Evolutionary conservation across 1,140 invertebrate genomes (phyloP), one percentile per base, ranked within the genome.

Genomic region (Doryteuthis pealeii): DNA sequence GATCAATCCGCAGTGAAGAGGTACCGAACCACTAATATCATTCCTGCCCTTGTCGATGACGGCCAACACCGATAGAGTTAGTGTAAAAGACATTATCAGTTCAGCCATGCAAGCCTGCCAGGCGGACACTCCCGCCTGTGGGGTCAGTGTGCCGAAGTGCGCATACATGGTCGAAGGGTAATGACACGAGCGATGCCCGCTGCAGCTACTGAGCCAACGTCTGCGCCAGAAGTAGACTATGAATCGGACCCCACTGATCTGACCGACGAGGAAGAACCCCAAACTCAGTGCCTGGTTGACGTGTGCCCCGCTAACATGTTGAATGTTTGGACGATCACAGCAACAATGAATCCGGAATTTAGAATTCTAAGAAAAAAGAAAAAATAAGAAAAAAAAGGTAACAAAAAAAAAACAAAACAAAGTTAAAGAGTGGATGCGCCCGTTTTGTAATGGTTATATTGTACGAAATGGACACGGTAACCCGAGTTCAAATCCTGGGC

Each of bases 61-160:
- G 0, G 92, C 94, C 78, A 95, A 94, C 8, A 97, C 93, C 10
- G 95, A 93, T 67, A 96, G 90, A 0, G 97, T 91, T 75, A 98
- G 88, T 1, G 97, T 88, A 85, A 96, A 96, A 0, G 95, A 96
- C 74, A 96, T 92, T 71, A 96, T 86, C 0, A 92, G 91, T 87
- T 98, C 96, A 35, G 96, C 90, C 14, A 93, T 86, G 32, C 96
- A 87, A 0, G 92, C 96, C 89, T 97, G 93, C 22, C 69, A 49
- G 6, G 74, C 43, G n/a, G 79, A 79, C 54, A 86, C 78, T 32
- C 74, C 74, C 26, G 69, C 30, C 6, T 68, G 73, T 26, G 81
- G 82, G 4, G 70, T 5, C 0, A 83, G 73, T 1, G 83, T 40
- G 1, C 81, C 84, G n/a, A 82, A 71, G 31, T 70, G 73, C 5